These are phyloP conservation scores for Boulengeromyrus knoepffleri DNA, from an alignment of 2,113 vertebrate genomes.

Conservation along the genomic window DNA sequence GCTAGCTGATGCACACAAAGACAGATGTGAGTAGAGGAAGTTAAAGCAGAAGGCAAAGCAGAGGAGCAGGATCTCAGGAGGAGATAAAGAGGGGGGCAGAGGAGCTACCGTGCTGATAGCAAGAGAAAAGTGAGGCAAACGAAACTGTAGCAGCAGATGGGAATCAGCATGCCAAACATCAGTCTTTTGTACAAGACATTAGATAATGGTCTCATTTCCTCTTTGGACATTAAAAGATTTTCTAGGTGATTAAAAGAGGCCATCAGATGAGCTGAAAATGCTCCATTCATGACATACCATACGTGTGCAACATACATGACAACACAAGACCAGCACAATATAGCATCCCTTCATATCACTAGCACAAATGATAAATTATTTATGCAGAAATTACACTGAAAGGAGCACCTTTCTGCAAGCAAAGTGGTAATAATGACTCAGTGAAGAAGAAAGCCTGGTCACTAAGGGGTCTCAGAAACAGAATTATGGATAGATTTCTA, in stretches of 20 bases:
- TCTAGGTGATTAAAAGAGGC: slow-evolving; percentile 24
- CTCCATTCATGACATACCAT: not conserved
- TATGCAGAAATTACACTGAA: not conserved
- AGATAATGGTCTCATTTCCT: slow-evolving; percentile 40
- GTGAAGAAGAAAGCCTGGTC: not conserved
- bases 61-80: not conserved
- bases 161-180: slow-evolving; percentile 39
- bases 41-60: not conserved
- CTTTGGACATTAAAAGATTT: slow-evolving; percentile 28
- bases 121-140: slow-evolving; percentile 17
- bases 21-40: not conserved
- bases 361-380: not conserved
- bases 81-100: not conserved
- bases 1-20: not conserved
- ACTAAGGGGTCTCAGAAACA: not conserved
- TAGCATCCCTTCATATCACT: not conserved
- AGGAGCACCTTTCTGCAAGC: not conserved
- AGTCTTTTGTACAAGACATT: slow-evolving; percentile 34
- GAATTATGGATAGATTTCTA: slow-evolving; percentile 27
- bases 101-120: slow-evolving; percentile 29
- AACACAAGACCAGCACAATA: not conserved
- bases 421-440: not conserved
- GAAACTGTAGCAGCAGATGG: slow-evolving; percentile 37
- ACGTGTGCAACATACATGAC: not conserved
- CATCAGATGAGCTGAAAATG: not conserved